Conservation (phyloP, 2,797 vertebrate species). For the Micropoecilia bifurca region DNA sequence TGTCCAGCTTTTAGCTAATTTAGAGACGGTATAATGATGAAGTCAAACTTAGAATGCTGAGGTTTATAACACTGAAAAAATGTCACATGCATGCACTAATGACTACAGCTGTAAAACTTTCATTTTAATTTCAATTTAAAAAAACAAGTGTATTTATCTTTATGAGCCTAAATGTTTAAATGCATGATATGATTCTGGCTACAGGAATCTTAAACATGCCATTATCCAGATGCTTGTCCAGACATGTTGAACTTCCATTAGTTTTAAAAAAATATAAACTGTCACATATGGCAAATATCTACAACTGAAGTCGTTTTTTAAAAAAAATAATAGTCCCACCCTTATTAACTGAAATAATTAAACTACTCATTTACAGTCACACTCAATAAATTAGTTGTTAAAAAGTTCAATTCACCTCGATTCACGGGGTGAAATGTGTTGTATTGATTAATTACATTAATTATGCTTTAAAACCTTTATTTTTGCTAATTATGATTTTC, state of each 20-base stretch:
- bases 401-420: neutral
- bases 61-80: neutral
- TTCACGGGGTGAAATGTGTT: neutral
- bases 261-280: neutral
- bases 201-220: neutral
- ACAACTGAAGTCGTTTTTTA: neutral
- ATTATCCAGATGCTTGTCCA: neutral
- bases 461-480: neutral
- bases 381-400: neutral
- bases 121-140: neutral
- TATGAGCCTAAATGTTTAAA: neutral
- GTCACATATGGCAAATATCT: neutral
- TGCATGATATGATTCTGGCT: neutral
- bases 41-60: neutral
- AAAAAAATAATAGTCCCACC: neutral
- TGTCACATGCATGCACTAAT: neutral
- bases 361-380: neutral
- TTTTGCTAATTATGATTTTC: neutral
- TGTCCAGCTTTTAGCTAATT: neutral
- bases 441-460: neutral
- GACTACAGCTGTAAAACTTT: neutral
- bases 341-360: neutral
- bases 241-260: neutral
- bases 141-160: neutral
- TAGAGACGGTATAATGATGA: neutral